Evolutionary conservation across 2,797 vertebrate genomes (phyloP).

Genomic region (Cossypha niveicapilla): DNA sequence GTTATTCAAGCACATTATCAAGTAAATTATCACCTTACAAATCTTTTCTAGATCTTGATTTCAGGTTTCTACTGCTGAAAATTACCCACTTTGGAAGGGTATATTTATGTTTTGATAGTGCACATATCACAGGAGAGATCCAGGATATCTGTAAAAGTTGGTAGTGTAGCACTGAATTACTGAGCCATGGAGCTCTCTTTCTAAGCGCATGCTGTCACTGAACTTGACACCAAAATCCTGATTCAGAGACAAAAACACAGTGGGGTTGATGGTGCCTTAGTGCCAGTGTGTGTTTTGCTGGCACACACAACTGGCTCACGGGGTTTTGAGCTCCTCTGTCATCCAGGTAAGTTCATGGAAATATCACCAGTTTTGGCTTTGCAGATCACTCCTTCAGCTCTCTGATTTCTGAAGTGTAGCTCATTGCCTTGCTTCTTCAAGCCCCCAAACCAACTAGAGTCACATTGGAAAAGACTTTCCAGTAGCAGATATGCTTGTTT

Average conservation of each 20-base stretch:
- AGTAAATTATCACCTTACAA: not conserved
- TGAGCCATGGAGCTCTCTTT: accelerated
- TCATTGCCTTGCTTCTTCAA: not conserved
- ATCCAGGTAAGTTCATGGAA: not conserved
- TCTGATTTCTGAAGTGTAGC: not conserved
- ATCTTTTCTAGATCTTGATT: not conserved
- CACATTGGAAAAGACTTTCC: not conserved
- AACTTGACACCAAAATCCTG: not conserved
- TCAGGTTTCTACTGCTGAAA: not conserved
- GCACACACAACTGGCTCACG: not conserved
- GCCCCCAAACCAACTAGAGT: not conserved
- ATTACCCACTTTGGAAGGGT: not conserved
- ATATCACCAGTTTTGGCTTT: not conserved
- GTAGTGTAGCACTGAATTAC: not conserved
- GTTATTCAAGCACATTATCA: not conserved
- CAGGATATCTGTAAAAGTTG: not conserved
- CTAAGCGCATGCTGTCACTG: not conserved
- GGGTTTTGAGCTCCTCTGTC: not conserved
- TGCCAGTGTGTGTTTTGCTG: not conserved
- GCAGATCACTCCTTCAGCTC: not conserved
- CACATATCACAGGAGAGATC: not conserved
- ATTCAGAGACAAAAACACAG: not conserved
- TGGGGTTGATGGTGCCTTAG: not conserved
- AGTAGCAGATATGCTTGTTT: not conserved
- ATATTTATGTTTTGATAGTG: not conserved